phyloP scores from a whole-genome alignment of 1,140 invertebrate species.

The Arctopsyche grandis region DNA sequence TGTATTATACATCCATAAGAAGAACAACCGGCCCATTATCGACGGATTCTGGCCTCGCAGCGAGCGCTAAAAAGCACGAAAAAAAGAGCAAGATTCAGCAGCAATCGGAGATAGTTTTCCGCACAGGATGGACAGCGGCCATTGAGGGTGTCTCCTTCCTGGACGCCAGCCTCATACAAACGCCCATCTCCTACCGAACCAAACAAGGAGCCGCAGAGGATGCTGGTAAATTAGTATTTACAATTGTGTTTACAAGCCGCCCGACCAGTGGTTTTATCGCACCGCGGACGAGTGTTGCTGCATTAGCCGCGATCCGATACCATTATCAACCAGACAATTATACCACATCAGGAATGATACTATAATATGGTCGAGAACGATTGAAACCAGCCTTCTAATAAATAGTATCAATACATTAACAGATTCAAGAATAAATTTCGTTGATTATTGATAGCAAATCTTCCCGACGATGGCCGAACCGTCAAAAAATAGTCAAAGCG shows the following conservation, averaged over 20 bases:
- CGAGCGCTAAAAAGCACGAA: background rate
- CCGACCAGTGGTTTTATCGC: slow-evolving; percentile 9
- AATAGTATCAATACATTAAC: no score
- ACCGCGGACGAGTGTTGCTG: slow-evolving; percentile 18
- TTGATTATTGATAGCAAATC: no score
- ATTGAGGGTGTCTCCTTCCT: slow-evolving; percentile 23
- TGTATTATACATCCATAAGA: background rate
- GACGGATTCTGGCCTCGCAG: background rate
- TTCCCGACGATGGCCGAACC: no score
- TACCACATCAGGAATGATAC: background rate
- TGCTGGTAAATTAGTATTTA: slow-evolving; percentile 46
- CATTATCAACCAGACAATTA: slow-evolving; percentile 11
- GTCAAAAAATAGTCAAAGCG: no score
- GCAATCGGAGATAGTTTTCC: slow-evolving; percentile 1
- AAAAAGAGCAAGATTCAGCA: background rate
- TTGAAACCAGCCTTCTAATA: background rate
- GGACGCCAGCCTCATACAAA: slow-evolving; percentile 36
- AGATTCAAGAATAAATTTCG: no score
- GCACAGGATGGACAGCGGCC: slow-evolving; percentile 5
- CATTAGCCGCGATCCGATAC: background rate
- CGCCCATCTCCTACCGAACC: slow-evolving; percentile 36
- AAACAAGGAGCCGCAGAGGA: slow-evolving; percentile 35
- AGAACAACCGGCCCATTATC: slow-evolving; percentile 17
- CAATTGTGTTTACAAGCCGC: slow-evolving; percentile 43
- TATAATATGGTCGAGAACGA: background rate